A percentile compares a stretch with the other conserved stretches of the same genome.
Evolutionary conservation across 2,888 invertebrate species (phyloP).

Genomic region (Tenthredo distinguenda): DNA sequence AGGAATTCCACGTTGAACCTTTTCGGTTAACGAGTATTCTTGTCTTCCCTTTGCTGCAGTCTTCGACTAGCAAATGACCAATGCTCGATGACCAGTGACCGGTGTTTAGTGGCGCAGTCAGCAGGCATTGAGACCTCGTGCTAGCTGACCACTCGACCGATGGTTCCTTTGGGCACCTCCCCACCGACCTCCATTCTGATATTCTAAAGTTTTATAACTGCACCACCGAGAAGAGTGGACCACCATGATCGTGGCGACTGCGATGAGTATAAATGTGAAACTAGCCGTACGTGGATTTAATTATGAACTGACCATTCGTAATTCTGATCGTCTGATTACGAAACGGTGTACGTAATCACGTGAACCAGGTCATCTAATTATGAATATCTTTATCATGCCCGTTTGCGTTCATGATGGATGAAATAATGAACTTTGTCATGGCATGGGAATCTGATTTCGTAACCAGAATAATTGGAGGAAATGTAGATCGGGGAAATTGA

Average conservation of each 20-base stretch:
- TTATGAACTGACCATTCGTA: conserved; percentile 19
- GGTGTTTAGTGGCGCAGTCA: not conserved
- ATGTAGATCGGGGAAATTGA: not conserved
- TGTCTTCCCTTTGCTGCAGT: conserved; percentile 21
- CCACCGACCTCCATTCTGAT: conserved; percentile 14
- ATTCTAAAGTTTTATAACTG: not conserved
- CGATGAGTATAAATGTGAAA: not conserved
- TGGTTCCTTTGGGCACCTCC: conserved; percentile 23
- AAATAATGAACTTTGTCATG: not conserved
- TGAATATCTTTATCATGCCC: not conserved
- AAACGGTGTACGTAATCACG: conserved; percentile 1
- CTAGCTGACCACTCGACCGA: conserved; percentile 50
- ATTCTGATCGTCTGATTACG: not conserved
- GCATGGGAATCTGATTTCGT: not conserved
- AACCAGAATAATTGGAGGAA: not conserved
- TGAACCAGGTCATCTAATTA: conserved; percentile 20
- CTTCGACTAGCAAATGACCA: conserved; percentile 37
- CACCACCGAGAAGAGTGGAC: not conserved
- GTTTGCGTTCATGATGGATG: not conserved
- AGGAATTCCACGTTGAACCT: not conserved
- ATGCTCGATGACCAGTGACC: conserved; percentile 38
- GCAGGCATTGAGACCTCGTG: conserved; percentile 44
- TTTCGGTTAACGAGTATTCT: not conserved
- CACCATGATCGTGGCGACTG: not conserved
- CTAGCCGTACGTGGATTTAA: conserved; percentile 16